Base-by-base conservation (phyloP, 2,797 vertebrate genomes). In the Helarctos malayanus region DNA sequence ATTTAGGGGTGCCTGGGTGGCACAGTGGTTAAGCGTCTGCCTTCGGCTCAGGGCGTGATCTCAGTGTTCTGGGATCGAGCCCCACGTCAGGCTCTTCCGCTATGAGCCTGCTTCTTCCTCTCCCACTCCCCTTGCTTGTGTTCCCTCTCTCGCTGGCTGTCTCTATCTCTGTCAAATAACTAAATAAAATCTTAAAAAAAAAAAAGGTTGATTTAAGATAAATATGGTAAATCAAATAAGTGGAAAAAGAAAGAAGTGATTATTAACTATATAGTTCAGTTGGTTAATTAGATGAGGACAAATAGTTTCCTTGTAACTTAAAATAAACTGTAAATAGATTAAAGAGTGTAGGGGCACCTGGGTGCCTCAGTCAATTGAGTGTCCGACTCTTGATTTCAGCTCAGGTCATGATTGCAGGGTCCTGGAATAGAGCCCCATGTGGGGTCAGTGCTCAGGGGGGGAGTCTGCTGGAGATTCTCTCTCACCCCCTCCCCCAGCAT, bases 191-290 rank as follows among this genome's bases (percentile, higher is more conserved):
- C 35, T 38, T 38, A 38, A 38, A 38, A 38, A 38, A 38, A 38
- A 38, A 38, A 38, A 38, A 38, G 35, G 35, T 38, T 38, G 35
- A 38, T 38, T 38, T 38, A 68, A 95, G 61, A 93, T 90, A 92
- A 96, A 82, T 54, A 23, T 47, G n/a, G n/a, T 76, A 89, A 82
- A 85, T 85, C 54, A 75, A 92, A 52, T 78, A 92, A 56, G 14
- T 35, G 23, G 49, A 1, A 32, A 45, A 93, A 97, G 59, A 54
- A 68, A 69, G 18, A 75, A 92, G 32, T 81, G 29, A 75, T 56
- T 76, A 75, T 29, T 92, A 80, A 89, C 5, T 75, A 47, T 65
- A 63, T 19, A 95, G 68, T 63, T 95, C 76, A 57, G 19, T 29
- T 88, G 54, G 45, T 71, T 88, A 79, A 92, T 65, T 71, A n/a